Conservation (phyloP, 2,113 vertebrate genomes). For the Sturnira hondurensis region DNA sequence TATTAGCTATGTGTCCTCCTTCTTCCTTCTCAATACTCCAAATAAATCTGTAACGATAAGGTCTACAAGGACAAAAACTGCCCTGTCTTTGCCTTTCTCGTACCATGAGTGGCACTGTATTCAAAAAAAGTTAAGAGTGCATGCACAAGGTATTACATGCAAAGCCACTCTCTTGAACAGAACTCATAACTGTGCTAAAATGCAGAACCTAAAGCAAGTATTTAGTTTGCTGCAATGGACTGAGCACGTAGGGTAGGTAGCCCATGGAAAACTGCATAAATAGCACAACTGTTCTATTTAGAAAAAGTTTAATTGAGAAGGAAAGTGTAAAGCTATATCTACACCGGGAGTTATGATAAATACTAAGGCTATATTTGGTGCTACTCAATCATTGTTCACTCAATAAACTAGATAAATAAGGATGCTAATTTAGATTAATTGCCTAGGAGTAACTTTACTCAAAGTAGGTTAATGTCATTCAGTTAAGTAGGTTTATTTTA, state of each 20-base stretch:
- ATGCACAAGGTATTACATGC: not conserved
- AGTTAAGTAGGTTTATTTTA: not conserved
- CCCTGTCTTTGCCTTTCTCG: not conserved
- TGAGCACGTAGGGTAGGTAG: not conserved
- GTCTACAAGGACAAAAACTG: not conserved
- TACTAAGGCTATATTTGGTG: not conserved
- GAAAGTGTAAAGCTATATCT: not conserved
- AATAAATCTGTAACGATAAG: not conserved
- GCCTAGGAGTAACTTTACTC: not conserved
- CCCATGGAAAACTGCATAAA: not conserved
- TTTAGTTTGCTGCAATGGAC: not conserved
- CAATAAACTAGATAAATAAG: conserved; percentile 2
- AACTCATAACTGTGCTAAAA: not conserved
- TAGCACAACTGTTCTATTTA: not conserved
- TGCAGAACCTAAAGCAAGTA: not conserved
- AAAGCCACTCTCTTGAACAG: not conserved
- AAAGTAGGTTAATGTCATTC: not conserved
- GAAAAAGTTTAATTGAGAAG: not conserved
- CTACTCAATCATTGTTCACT: not conserved
- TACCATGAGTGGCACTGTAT: not conserved
- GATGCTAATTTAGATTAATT: not conserved
- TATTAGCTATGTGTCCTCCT: not conserved
- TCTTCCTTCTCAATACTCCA: not conserved
- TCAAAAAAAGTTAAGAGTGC: not conserved
- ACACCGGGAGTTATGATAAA: not conserved